Base-by-base conservation (phyloP, 2,888 invertebrate genomes). In the Agonum fuliginosum region DNA sequence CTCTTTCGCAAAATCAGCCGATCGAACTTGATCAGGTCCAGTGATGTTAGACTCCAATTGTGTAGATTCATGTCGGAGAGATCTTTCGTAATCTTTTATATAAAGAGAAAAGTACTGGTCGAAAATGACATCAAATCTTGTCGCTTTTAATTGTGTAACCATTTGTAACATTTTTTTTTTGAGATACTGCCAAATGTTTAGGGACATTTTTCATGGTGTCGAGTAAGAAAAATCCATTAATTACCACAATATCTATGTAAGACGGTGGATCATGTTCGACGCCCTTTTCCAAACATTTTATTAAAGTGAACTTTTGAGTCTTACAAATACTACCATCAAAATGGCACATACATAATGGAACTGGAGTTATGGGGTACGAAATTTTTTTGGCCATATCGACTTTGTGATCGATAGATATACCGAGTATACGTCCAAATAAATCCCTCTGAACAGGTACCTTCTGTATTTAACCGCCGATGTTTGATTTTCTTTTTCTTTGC, bases 81-180 rank as follows among this genome's bases (percentile, higher is more conserved):
- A 5, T 74, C 79, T 80, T 58, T 82, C 79, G 73, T 6, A 80
- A 80, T 82, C 80, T 78, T 82, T 82, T 14, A 82, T 81, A 2
- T 82, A 82, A 17, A 80, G 81, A 20, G 72, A 27, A 62, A 79
- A 78, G 70, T 80, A 81, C n/a, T 76, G 78, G 71, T 81, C 80
- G 62, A 81, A 81, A 8, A 80, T 73, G 22, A 81, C 73, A 37
- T 80, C 72, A 58, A 81, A 73, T 19, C 78, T 54, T 48, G 46
- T 27, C n/a, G 78, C 43, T 78, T 70, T 70, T 19, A 70, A 54
- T 17, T 62, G 69, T 27, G 19, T 30, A 19, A 72, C 43, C 77
- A 73, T 70, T 46, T 41, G 76, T 12, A 80, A 54, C 22, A 80
- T 73, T 34, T 77, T 79, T n/a, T 43, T 76, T 73, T 43, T 81